Percentiles rank a stretch among this genome's conserved stretches.
These are phyloP conservation scores for Fukomys damarensis DNA, from an alignment of 2,113 vertebrate species.

Conservation along the genomic window DNA sequence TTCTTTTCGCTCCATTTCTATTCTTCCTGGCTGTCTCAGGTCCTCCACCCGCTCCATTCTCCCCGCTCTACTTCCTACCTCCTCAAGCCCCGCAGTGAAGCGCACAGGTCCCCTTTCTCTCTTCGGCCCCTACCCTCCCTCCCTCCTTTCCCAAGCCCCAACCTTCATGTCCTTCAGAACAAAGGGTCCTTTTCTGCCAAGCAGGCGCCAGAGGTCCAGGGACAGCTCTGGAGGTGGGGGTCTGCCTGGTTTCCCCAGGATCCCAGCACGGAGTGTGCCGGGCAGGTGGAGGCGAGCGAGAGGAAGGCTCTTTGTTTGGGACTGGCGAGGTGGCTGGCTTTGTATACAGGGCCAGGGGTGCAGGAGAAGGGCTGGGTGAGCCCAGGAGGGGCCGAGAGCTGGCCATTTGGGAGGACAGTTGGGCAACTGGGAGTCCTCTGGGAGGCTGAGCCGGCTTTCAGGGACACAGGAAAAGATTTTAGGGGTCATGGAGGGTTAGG, in stretches of 20 bases:
- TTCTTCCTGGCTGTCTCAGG: slow-evolving; percentile 55
- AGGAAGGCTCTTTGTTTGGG: slow-evolving; percentile 58
- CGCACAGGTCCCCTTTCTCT: neutral
- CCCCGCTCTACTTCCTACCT: slow-evolving; percentile 68
- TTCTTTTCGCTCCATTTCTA: slow-evolving; percentile 52
- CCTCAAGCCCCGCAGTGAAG: neutral
- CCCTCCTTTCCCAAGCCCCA: neutral
- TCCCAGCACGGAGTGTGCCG: neutral
- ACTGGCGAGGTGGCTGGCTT: slow-evolving; percentile 72
- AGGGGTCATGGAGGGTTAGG: neutral
- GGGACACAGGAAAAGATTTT: neutral
- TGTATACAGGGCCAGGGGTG: slow-evolving; percentile 61
- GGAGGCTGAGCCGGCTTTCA: neutral
- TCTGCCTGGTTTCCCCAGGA: neutral
- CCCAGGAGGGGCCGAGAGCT: neutral
- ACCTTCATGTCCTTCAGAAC: slow-evolving; percentile 52
- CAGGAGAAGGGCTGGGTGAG: neutral
- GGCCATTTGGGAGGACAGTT: neutral
- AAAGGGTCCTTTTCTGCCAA: slow-evolving; percentile 65
- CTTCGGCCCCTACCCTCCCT: neutral
- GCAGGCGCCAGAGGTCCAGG: neutral
- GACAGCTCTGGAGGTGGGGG: neutral
- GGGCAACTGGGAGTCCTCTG: neutral
- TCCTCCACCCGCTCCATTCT: slow-evolving; percentile 47
- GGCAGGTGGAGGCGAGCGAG: slow-evolving; percentile 27